A percentile compares a stretch with the other conserved stretches of the same genome.
These are phyloP conservation scores for Mya arenaria DNA, from an alignment of 1,140 invertebrate genomes.

Conservation along the genomic window DNA sequence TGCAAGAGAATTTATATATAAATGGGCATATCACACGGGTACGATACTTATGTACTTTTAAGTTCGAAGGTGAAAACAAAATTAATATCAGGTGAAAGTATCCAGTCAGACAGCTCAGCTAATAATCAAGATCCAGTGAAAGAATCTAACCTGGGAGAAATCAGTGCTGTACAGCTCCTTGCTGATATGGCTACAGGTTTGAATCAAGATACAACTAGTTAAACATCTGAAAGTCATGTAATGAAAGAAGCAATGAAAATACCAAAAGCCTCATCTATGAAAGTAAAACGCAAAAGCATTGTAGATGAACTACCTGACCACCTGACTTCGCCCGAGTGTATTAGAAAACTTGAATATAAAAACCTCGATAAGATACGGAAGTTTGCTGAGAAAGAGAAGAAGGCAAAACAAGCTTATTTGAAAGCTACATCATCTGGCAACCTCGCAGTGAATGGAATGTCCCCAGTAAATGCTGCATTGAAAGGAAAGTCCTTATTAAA, in stretches of 20 bases:
- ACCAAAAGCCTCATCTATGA: background rate
- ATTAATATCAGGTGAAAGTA: background rate
- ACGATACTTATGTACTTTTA: conserved; percentile 41
- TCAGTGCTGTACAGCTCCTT: background rate
- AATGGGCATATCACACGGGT: conserved; percentile 39
- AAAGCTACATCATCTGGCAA: conserved; percentile 13
- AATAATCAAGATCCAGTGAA: background rate
- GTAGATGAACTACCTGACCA: conserved; percentile 24
- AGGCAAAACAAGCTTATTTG: conserved; percentile 28
- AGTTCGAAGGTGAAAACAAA: conserved; percentile 21
- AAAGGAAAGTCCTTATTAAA: background rate
- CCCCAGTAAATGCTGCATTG: background rate
- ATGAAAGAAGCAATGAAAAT: conserved; percentile 11
- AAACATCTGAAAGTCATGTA: background rate
- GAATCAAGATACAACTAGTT: background rate
- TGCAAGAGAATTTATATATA: conserved; percentile 33
- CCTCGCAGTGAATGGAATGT: background rate
- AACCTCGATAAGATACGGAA: conserved; percentile 27
- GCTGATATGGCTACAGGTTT: background rate
- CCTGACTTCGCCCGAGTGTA: conserved; percentile 15
- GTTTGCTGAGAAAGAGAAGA: conserved; percentile 30
- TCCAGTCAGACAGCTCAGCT: background rate
- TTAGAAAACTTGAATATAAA: conserved; percentile 35
- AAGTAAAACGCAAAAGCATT: conserved; percentile 20
- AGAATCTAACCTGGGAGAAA: no score